These are phyloP conservation scores for Cerastis rubricosa DNA, from an alignment of 2,888 invertebrate species.

Conservation along the genomic window DNA sequence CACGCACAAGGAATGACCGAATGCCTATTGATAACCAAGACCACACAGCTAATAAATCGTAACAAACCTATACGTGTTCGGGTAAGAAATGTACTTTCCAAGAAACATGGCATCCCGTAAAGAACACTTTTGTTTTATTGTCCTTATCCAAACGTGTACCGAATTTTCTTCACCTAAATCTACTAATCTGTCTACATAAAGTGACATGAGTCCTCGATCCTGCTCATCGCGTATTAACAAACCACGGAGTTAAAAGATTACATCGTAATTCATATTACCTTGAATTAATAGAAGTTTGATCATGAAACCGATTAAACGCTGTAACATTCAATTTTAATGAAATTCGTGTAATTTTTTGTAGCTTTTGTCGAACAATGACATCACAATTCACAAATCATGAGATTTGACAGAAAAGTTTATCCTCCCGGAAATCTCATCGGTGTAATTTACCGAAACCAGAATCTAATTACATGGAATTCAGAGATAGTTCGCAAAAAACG, in stretches of 20 bases:
- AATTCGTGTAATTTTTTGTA: not conserved
- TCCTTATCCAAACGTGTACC: slow-evolving; percentile 13
- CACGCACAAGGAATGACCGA: slow-evolving; percentile 15
- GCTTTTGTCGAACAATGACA: not conserved
- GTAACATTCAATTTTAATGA: not conserved
- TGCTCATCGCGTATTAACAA: slow-evolving; percentile 17
- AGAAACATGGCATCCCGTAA: slow-evolving; percentile 36
- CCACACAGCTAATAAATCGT: slow-evolving; percentile 42
- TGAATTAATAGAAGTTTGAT: slow-evolving; percentile 35
- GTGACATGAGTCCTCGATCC: slow-evolving; percentile 10
- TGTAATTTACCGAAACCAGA: slow-evolving; percentile 11
- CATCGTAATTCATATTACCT: slow-evolving; percentile 34
- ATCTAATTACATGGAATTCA: slow-evolving; percentile 8
- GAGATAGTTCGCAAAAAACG: slow-evolving; percentile 27
- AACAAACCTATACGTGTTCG: slow-evolving; percentile 25
- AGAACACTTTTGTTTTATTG: slow-evolving; percentile 16
- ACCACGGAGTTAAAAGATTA: slow-evolving; percentile 34
- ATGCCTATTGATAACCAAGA: slow-evolving; percentile 35
- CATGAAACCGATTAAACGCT: slow-evolving; percentile 28
- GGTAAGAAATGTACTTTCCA: slow-evolving; percentile 39
- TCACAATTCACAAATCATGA: not conserved
- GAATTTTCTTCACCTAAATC: slow-evolving; percentile 41
- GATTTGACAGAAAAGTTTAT: not conserved
- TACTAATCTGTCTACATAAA: slow-evolving; percentile 22
- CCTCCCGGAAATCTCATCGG: not conserved